Evolutionary conservation across 53 echinoderm and acorn worm genomes (phyloP).

Genomic region (Holothuria leucospilota): DNA sequence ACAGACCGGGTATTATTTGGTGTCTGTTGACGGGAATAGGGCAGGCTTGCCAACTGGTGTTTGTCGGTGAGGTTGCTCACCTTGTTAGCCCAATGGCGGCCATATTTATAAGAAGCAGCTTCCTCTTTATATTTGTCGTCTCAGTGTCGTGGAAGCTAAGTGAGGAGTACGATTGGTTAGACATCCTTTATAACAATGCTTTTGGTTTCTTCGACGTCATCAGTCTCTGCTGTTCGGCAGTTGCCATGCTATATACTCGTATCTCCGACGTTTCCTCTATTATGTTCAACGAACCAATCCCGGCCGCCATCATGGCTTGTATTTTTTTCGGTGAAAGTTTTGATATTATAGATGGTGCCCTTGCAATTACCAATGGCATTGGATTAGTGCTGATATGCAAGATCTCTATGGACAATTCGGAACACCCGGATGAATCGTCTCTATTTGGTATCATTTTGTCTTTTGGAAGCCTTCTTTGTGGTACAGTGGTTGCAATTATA

Average conservation of each 20-base stretch:
- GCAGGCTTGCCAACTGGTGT: too few species aligned
- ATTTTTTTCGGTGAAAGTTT: neutral
- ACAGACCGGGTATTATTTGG: too few species aligned
- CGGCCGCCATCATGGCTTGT: conserved; percentile 1
- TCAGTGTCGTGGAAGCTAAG: neutral
- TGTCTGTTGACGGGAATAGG: too few species aligned
- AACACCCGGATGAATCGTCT: neutral
- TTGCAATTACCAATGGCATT: neutral
- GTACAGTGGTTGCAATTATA: too few species aligned
- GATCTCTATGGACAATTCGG: neutral
- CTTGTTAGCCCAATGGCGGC: neutral
- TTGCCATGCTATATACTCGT: neutral
- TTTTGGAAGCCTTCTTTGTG: too few species aligned
- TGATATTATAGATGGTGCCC: neutral
- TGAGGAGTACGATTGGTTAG: neutral
- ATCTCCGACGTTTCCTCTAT: neutral
- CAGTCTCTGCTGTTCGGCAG: neutral
- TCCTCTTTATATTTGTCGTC: neutral
- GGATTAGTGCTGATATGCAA: neutral
- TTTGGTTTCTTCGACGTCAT: neutral
- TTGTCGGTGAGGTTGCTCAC: too few species aligned
- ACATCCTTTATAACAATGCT: neutral
- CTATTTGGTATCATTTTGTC: neutral
- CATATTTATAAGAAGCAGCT: neutral
- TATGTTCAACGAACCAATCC: conserved; percentile 1